A percentile compares a stretch with the other conserved stretches of the same genome.
phyloP scores from a whole-genome alignment of 2,797 vertebrate genomes.

The Ispidina picta region DNA sequence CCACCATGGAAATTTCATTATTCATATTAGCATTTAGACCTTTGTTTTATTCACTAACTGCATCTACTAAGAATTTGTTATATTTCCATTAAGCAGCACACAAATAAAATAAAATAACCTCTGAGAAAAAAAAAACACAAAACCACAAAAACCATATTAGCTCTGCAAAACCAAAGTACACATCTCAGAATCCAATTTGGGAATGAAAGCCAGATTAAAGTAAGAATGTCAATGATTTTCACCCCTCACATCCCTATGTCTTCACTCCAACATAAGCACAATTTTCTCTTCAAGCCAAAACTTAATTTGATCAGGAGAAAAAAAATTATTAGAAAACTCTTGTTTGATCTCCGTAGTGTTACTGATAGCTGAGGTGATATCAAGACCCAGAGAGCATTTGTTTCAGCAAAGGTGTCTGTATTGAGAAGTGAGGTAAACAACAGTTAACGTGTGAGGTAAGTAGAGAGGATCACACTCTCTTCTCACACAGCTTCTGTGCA shows the following conservation, averaged over 20 bases:
- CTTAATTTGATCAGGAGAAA: neutral
- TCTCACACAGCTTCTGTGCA: neutral
- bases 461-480: neutral
- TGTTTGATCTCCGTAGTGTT: neutral
- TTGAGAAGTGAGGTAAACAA: neutral
- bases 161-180: neutral
- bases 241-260: neutral
- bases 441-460: rapidly evolving
- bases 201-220: neutral
- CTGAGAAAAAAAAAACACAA: neutral
- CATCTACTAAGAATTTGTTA: constrained; percentile 20
- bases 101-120: neutral
- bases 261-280: neutral
- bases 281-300: neutral
- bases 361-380: neutral
- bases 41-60: constrained; percentile 46
- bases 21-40: constrained; percentile 33
- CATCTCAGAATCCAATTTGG: neutral
- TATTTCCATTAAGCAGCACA: constrained; percentile 2
- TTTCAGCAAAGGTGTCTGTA: neutral
- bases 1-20: constrained; percentile 33
- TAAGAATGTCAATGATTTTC: neutral
- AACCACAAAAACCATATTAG: neutral
- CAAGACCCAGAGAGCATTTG: neutral
- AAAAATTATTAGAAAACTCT: neutral